Evolutionary conservation across 2,797 vertebrate genomes (phyloP).

Genomic region (Catharus ustulatus): DNA sequence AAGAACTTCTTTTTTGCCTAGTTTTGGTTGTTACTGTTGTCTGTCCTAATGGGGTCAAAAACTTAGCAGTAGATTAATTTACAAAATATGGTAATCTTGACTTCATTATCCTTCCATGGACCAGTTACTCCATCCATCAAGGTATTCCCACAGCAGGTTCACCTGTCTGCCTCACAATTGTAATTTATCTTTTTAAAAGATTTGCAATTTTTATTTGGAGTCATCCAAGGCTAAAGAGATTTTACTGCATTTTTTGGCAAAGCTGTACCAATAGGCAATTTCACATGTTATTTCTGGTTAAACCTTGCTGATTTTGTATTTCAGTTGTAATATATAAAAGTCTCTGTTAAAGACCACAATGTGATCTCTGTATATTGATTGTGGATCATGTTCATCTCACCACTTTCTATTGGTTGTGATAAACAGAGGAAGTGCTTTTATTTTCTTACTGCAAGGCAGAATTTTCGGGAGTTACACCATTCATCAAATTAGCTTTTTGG

Average conservation of each 20-base stretch:
- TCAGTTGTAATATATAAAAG: neutral
- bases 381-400: neutral
- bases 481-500: neutral
- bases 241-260: neutral
- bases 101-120: neutral
- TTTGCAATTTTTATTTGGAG: neutral
- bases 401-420: neutral
- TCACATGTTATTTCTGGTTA: neutral
- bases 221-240: neutral
- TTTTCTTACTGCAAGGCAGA: neutral
- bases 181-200: neutral
- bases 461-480: neutral
- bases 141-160: neutral
- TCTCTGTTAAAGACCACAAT: neutral
- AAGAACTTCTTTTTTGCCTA: neutral
- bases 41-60: neutral
- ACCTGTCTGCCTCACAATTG: neutral
- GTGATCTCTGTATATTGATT: neutral
- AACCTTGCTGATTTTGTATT: neutral
- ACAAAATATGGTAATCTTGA: neutral
- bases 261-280: neutral
- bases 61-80: neutral
- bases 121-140: neutral
- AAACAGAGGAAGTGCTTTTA: neutral
- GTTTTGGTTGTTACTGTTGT: neutral